Evolutionary conservation across 2,113 vertebrate species (phyloP), one percentile per base, ranked within the genome.

Genomic region (Odobenus rosmarus): DNA sequence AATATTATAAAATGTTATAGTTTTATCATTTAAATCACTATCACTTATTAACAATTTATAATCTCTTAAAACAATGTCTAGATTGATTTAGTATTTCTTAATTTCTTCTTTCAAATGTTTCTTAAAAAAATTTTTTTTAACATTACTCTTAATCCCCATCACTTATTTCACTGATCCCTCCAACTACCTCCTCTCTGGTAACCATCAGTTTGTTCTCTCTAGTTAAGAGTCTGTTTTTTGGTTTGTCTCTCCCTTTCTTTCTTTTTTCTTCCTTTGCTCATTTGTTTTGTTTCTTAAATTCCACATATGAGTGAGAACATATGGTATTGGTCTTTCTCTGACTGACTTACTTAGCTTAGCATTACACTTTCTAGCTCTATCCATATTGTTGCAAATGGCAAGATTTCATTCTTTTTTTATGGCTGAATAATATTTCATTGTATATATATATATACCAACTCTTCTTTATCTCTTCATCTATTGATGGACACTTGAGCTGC

Each of bases 41-140:
- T 36, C 59, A 62, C 1, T 33, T 89, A 67, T 39, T 49, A 77
- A 21, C 7, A n/a, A 26, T 59, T 71, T 84, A 84, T 23, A 62
- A 53, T 74, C 59, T 91, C 26, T 96, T 82, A 84, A 88, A 92
- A 67, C 12, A 82, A 26, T 87, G 15, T 57, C 64, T 90, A 77
- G 53, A 42, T 71, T 49, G 53, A n/a, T 62, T 82, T 61, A 49
- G 4, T 77, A 42, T 84, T 81, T 95, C 59, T 95, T 49, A 84
- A 51, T 91, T 74, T 69, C 13, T 55, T 83, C 42, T 90, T 93
- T 93, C 31, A 88, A 24, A 36, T 12, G 24, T 97, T 90, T 83
- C 15, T 69, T 69, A 4, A 67, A 31, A 67, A 67, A n/a, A 0
- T 16, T 18, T 69, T 36, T 71, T n/a, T 71, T 19, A 53, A 53